Evolutionary conservation across 2,888 invertebrate species (phyloP).

Genomic region (Cotesia congregata): DNA sequence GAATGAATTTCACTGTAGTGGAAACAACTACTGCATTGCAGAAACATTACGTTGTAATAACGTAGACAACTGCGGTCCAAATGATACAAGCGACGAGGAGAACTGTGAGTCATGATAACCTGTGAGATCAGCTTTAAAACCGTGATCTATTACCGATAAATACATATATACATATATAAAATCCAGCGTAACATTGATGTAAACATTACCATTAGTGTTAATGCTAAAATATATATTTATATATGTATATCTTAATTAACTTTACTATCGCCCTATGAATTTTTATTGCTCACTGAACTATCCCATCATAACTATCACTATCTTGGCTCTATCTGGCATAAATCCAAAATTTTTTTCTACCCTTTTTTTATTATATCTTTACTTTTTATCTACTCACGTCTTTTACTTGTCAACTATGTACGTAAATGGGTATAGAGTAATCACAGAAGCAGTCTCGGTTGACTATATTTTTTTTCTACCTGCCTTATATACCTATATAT

Average conservation of each 20-base stretch:
- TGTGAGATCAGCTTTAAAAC: slow-evolving; percentile 25
- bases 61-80: slow-evolving; percentile 87
- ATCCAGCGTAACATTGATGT: background rate
- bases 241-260: slow-evolving; percentile 19
- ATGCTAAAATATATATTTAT: slow-evolving; percentile 29
- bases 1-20: slow-evolving; percentile 79
- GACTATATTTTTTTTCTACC: slow-evolving; percentile 20
- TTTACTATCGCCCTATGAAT: slow-evolving; percentile 32
- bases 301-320: slow-evolving; percentile 19
- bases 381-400: background rate
- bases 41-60: slow-evolving; percentile 83
- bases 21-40: slow-evolving; percentile 84
- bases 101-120: slow-evolving; percentile 79
- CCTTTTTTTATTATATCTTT: slow-evolving; percentile 5
- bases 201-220: slow-evolving; percentile 12
- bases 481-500: background rate
- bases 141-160: slow-evolving; percentile 4
- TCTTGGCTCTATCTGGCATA: slow-evolving; percentile 16
- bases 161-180: slow-evolving; percentile 11
- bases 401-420: slow-evolving; percentile 1
- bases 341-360: slow-evolving; percentile 5
- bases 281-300: slow-evolving; percentile 22
- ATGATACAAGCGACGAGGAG: slow-evolving; percentile 81
- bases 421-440: slow-evolving; percentile 7
- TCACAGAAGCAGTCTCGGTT: slow-evolving; percentile 16